These are phyloP conservation scores for Plecotus auritus DNA, from an alignment of 2,113 vertebrate species.

Conservation along the genomic window DNA sequence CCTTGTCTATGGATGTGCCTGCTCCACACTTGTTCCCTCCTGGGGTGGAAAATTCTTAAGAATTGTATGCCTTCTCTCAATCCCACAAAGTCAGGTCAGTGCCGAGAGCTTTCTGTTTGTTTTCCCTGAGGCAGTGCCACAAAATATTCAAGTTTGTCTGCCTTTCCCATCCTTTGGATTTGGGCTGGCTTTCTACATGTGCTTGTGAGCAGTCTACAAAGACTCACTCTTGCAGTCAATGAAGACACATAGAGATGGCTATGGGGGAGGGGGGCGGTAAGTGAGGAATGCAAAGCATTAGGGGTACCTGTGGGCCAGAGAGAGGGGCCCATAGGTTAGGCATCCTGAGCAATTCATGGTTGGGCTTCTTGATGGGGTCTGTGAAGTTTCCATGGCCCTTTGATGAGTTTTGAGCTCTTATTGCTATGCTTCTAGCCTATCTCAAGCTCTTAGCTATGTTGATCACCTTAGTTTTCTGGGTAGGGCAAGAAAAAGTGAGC, in stretches of 20 bases:
- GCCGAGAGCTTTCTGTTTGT: background rate
- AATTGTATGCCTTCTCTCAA: background rate
- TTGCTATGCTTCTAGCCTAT: background rate
- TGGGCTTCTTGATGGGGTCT: background rate
- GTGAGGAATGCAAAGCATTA: background rate
- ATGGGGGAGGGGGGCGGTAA: no score
- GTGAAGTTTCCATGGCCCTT: background rate
- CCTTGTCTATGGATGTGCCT: background rate
- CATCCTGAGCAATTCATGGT: background rate
- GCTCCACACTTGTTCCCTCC: background rate
- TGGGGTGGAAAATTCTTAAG: background rate
- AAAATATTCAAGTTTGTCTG: background rate
- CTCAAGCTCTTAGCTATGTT: background rate
- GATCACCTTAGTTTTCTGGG: background rate
- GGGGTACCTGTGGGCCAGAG: background rate
- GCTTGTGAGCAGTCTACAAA: background rate
- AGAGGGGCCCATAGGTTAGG: background rate
- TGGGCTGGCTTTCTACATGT: background rate
- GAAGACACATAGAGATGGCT: background rate
- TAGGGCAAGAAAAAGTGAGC: background rate
- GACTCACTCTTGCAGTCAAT: background rate
- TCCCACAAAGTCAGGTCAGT: background rate
- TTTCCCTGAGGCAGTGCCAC: background rate
- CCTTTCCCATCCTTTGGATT: background rate
- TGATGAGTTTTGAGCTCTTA: background rate